Conservation (phyloP, 2,113 vertebrate species). For the Nibea coibor region DNA sequence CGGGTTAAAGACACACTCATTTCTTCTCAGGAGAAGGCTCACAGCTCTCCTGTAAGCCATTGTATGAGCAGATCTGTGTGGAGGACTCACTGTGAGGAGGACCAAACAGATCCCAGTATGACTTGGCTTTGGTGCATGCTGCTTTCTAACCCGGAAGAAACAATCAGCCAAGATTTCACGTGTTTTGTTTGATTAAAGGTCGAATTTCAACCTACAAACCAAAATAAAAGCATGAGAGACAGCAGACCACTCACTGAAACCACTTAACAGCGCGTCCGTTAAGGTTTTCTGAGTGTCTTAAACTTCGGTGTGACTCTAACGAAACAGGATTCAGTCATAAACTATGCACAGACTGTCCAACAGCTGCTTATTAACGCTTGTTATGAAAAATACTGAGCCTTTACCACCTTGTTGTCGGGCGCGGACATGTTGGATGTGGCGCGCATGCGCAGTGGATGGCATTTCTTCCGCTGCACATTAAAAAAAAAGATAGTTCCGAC, state of each 20-base stretch:
- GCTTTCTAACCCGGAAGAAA: neutral
- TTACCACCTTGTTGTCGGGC: slow-evolving; percentile 40
- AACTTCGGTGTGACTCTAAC: neutral
- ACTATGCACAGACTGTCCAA: rapidly evolving
- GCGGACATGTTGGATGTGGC: slow-evolving; percentile 69
- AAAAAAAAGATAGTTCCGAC: neutral
- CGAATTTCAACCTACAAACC: neutral
- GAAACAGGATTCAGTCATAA: neutral
- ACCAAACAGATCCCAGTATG: neutral
- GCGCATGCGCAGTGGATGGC: slow-evolving; percentile 50
- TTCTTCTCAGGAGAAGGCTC: slow-evolving; percentile 6
- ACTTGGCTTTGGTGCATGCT: neutral
- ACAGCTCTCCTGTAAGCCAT: slow-evolving; percentile 62
- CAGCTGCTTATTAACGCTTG: rapidly evolving
- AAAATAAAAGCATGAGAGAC: neutral
- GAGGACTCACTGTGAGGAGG: neutral
- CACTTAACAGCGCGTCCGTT: neutral
- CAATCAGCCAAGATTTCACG: neutral
- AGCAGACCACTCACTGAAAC: slow-evolving; percentile 1
- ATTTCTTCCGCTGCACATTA: neutral
- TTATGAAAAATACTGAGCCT: neutral
- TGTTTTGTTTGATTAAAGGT: too few species aligned
- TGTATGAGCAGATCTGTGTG: neutral
- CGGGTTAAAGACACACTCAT: neutral
- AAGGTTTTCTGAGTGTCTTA: neutral